Conservation (phyloP, 2,888 invertebrate species). For the Dione vanillae region DNA sequence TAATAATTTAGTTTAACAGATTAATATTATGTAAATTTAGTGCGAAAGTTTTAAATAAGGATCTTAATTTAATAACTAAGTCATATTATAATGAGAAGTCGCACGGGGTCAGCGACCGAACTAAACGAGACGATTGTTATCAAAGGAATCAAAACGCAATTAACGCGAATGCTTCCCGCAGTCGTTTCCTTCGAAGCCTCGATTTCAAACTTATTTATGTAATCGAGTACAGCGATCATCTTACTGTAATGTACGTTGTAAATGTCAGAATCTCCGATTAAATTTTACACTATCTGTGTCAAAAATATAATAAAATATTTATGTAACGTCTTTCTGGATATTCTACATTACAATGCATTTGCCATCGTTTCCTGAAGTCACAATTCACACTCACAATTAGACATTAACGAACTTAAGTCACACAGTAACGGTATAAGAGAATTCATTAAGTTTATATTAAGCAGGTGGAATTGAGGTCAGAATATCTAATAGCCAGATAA, state of each 20-base stretch:
- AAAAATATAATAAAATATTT: constrained; percentile 36
- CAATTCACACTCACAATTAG: constrained; percentile 62
- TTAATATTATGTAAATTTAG: neutral
- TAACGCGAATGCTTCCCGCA: constrained; percentile 65
- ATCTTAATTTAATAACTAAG: constrained; percentile 3
- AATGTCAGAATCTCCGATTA: constrained; percentile 15
- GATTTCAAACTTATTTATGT: constrained; percentile 33
- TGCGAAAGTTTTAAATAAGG: neutral
- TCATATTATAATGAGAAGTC: constrained; percentile 56
- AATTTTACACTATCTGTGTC: constrained; percentile 26
- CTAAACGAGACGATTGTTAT: constrained; percentile 61
- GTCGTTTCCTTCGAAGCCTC: constrained; percentile 48
- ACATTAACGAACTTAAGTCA: constrained; percentile 61
- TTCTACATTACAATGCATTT: constrained; percentile 39
- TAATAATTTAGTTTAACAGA: neutral
- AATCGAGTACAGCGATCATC: constrained; percentile 27
- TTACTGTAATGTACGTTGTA: constrained; percentile 24
- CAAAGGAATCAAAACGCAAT: constrained; percentile 67
- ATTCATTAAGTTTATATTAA: constrained; percentile 61
- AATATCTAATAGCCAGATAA: constrained; percentile 47
- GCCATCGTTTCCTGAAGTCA: constrained; percentile 58
- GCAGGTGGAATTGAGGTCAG: constrained; percentile 61
- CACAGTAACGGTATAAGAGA: constrained; percentile 56
- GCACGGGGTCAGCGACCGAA: constrained; percentile 70
- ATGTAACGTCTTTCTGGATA: constrained; percentile 35